These are phyloP conservation scores for Parnassius orleans DNA, from an alignment of 2,888 invertebrate genomes.

Conservation along the genomic window DNA sequence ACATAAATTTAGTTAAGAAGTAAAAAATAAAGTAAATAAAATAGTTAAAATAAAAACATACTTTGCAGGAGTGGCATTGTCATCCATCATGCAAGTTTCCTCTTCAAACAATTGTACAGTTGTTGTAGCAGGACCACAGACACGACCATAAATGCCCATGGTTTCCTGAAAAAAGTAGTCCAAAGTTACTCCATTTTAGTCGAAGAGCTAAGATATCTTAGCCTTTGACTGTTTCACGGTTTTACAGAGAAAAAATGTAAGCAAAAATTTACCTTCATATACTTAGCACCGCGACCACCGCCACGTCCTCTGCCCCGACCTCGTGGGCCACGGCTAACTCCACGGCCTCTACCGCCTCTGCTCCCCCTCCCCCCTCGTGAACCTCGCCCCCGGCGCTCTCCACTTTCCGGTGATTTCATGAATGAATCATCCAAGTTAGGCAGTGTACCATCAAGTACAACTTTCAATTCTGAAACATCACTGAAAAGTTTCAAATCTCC, in stretches of 20 bases:
- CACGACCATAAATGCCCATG: conserved; percentile 73
- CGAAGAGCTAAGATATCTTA: too few species aligned
- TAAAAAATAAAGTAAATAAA: too few species aligned
- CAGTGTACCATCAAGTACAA: conserved; percentile 38
- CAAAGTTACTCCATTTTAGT: too few species aligned
- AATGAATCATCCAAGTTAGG: conserved; percentile 49
- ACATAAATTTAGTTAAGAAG: too few species aligned
- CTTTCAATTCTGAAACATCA: conserved; percentile 46
- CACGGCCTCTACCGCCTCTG: conserved; percentile 43
- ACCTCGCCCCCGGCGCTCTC: conserved; percentile 33
- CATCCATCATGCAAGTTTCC: conserved; percentile 89
- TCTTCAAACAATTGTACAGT: conserved; percentile 85
- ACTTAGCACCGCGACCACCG: conserved; percentile 62
- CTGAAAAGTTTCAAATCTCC: conserved; percentile 45
- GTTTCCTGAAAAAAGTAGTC: conserved; percentile 56
- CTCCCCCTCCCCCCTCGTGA: conserved; percentile 36
- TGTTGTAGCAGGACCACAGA: conserved; percentile 73
- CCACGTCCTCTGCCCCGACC: conserved; percentile 64
- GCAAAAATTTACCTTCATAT: conserved; percentile 46
- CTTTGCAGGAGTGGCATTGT: conserved; percentile 78
- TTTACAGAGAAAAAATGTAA: neutral
- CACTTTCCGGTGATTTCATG: conserved; percentile 49
- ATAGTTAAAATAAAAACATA: conserved; percentile 41
- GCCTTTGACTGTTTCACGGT: too few species aligned
- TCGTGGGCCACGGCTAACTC: conserved; percentile 47